A percentile compares a stretch with the other conserved stretches of the same genome.
These are phyloP conservation scores for Hydrotaea cyrtoneurina DNA, from an alignment of 2,888 invertebrate genomes.

Conservation along the genomic window DNA sequence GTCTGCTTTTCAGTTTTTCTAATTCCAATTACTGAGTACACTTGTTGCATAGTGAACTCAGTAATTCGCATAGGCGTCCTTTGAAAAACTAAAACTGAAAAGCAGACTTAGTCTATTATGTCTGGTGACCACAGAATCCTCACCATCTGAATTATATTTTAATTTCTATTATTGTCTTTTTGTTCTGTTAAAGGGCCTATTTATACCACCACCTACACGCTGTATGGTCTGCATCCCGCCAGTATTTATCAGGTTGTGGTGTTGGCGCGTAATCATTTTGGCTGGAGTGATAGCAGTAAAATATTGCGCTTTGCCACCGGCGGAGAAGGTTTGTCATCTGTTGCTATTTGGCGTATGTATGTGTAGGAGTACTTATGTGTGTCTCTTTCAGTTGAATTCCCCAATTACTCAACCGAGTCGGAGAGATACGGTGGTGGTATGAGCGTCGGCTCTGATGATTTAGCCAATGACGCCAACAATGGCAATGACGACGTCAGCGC, in stretches of 20 bases:
- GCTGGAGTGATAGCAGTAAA: slow-evolving; percentile 91
- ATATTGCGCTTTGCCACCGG: slow-evolving; percentile 89
- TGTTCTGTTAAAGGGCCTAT: slow-evolving; percentile 83
- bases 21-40: no score
- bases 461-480: slow-evolving; percentile 16
- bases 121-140: no score
- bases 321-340: slow-evolving; percentile 84
- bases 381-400: slow-evolving; percentile 76
- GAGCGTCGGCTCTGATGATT: slow-evolving; percentile 16
- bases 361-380: not conserved
- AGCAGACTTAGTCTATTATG: not conserved
- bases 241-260: slow-evolving; percentile 90
- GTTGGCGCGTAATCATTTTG: slow-evolving; percentile 90
- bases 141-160: no score
- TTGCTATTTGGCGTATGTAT: not conserved
- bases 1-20: no score
- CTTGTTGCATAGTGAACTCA: no score
- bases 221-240: slow-evolving; percentile 87
- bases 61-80: no score
- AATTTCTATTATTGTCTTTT: not conserved
- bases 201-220: slow-evolving; percentile 88
- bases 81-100: no score
- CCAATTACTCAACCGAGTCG: slow-evolving; percentile 80
- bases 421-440: slow-evolving; percentile 69
- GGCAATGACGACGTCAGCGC: slow-evolving; percentile 20